Evolutionary conservation across 2,888 invertebrate species (phyloP), one percentile per base, ranked within the genome.

Genomic region (Phragmatobia fuliginosa): DNA sequence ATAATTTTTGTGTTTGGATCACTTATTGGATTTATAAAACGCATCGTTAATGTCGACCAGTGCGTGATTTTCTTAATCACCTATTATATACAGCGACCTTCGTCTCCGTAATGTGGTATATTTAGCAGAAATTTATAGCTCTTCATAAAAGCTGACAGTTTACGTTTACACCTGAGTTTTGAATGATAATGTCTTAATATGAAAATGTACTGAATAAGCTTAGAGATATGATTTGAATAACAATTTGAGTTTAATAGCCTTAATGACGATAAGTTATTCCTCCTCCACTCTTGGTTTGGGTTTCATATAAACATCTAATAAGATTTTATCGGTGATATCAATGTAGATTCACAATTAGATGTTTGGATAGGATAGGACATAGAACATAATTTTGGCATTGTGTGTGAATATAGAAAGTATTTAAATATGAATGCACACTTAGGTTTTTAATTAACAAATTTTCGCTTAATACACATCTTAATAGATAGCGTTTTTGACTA

Each of bases 131-230:
- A 83, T 83, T 82, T 82, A 85, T 78, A 73, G 67, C 33, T 49
- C 36, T 73, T 81, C 79, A 82, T 81, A 83, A 83, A 78, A 74
- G 74, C 71, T 74, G 74, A 73, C 76, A 60, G 62, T 68, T 80
- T 66, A 70, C 66, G 70, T 70, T 52, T n/a, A 71, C 58, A 63
- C 75, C 68, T 56, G 45, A 66, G 68, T 72, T 52, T 66, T 68
- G 52, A 67, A 71, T 66, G 60, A 62, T 76, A 71, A 77, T 78
- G 64, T 58, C 56, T 69, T 72, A 67, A 78, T 66, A 66, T 32
- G 45, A 61, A 66, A 49, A 49, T 41, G 8, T 65, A 25, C 25
- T 18, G 62, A 70, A 67, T 74, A 41, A 64, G 31, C 45, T 10
- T 3, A 21, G 38, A 25, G n/a, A 25, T 16, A 45, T 11, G 25